phyloP scores from a whole-genome alignment of 2,113 vertebrate species.

The Crocuta crocuta region DNA sequence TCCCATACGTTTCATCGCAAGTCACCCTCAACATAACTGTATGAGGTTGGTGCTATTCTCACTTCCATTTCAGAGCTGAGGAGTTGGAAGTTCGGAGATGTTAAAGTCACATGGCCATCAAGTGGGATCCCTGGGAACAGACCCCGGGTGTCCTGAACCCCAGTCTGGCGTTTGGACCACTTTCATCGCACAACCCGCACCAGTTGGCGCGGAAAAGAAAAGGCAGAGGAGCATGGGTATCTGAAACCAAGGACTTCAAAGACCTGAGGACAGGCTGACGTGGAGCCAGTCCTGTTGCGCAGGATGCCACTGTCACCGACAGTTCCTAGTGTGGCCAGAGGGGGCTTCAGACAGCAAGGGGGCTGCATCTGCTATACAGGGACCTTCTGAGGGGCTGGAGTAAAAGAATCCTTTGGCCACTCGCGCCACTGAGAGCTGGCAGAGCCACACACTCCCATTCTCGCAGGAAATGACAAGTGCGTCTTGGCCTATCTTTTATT shows the following conservation, averaged over 20 bases:
- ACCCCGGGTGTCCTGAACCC: background rate
- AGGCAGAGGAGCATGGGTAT: background rate
- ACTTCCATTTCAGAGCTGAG: background rate
- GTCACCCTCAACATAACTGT: background rate
- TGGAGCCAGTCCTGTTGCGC: background rate
- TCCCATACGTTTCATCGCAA: background rate
- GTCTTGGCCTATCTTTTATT: background rate
- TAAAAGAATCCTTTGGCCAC: background rate
- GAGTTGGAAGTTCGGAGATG: background rate
- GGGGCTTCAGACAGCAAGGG: background rate
- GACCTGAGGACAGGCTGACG: background rate
- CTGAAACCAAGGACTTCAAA: background rate
- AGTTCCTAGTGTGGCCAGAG: background rate
- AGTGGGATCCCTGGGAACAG: background rate
- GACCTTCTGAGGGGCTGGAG: background rate
- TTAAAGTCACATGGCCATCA: background rate
- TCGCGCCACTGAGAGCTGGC: background rate
- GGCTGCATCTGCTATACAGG: background rate
- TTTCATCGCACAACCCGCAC: background rate
- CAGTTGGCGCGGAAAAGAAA: background rate
- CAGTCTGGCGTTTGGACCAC: background rate
- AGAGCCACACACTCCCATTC: accelerated
- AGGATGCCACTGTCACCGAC: background rate
- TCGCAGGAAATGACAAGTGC: background rate
- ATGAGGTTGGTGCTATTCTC: background rate